Conservation (phyloP, 2,797 vertebrate genomes). For the Siniperca undulata region DNA sequence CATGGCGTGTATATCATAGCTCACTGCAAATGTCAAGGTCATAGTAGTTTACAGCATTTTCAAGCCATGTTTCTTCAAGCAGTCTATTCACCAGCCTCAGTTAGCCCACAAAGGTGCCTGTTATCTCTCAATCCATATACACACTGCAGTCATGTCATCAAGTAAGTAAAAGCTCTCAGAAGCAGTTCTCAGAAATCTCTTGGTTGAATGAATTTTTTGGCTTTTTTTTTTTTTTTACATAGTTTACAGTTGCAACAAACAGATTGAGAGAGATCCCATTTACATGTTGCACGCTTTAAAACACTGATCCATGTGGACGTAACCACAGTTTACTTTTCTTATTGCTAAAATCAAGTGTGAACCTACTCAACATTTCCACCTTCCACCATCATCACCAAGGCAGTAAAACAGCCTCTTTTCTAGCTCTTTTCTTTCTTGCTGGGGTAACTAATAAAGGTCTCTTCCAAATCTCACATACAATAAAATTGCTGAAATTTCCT, state of each 20-base stretch:
- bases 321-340: background rate
- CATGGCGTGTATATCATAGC: background rate
- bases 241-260: background rate
- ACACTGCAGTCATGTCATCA: background rate
- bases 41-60: slow-evolving; percentile 16
- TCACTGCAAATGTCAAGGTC: slow-evolving; percentile 44
- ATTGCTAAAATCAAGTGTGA: background rate
- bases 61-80: background rate
- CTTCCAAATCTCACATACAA: slow-evolving; percentile 1
- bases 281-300: background rate
- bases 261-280: background rate
- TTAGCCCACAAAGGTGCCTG: background rate
- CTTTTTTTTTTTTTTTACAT: background rate
- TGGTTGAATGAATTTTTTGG: background rate
- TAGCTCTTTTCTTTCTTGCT: background rate
- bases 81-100: slow-evolving; percentile 4
- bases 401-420: background rate
- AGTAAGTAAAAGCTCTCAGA: background rate
- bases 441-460: slow-evolving; percentile 15
- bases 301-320: background rate
- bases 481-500: slow-evolving; percentile 15
- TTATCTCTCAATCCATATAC: background rate
- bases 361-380: background rate
- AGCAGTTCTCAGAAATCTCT: background rate
- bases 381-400: background rate